Percentiles rank a stretch among this genome's conserved stretches.
Conservation (phyloP, 2,888 invertebrate species). For the Habrosyne pyritoides region DNA sequence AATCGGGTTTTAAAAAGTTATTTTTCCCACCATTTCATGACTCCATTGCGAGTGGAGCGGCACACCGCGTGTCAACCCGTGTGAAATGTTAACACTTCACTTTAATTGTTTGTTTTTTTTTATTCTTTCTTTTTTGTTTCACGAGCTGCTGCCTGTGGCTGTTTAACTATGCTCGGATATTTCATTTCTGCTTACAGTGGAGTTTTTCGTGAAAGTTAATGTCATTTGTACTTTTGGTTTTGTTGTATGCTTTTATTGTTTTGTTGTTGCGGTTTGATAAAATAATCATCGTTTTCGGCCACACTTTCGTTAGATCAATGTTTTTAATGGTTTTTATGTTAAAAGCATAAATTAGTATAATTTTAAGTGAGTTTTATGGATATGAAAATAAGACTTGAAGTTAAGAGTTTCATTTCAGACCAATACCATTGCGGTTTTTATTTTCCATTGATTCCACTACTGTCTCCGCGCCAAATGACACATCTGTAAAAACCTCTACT, state of each 20-base stretch:
- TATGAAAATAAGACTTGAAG: too few species aligned
- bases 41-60: neutral
- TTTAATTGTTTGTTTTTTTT: neutral
- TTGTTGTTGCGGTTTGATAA: too few species aligned
- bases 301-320: too few species aligned
- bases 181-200: neutral
- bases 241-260: too few species aligned
- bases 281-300: too few species aligned
- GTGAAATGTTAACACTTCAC: neutral
- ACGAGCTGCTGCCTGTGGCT: neutral
- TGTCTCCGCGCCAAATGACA: neutral
- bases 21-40: neutral
- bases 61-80: neutral
- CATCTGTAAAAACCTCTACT: slow-evolving; percentile 22
- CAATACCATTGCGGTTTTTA: too few species aligned
- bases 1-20: neutral
- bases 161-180: neutral
- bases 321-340: too few species aligned
- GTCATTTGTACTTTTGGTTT: neutral
- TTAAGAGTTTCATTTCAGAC: too few species aligned
- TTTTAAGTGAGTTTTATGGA: too few species aligned
- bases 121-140: neutral
- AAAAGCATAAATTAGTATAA: too few species aligned
- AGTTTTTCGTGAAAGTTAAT: neutral
- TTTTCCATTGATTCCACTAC: too few species aligned